A percentile compares a stretch with the other conserved stretches of the same genome.
These are phyloP conservation scores for Prenolepis imparis DNA, from an alignment of 2,888 invertebrate species.

Conservation along the genomic window DNA sequence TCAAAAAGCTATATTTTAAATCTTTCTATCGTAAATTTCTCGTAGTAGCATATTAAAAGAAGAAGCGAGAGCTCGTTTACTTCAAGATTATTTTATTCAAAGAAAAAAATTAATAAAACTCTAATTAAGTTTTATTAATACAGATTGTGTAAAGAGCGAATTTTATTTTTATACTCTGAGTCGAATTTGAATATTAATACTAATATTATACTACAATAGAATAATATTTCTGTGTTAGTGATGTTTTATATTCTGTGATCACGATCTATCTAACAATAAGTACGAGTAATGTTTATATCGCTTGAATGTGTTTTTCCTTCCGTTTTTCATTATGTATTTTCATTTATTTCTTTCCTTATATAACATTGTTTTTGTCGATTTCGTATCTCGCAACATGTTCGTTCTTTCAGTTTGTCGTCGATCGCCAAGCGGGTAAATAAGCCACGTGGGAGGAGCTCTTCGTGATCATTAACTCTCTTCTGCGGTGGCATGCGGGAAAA, in stretches of 20 bases:
- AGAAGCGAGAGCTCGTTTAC: not conserved
- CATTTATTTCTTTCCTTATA: not conserved
- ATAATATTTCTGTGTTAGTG: not conserved
- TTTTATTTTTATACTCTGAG: not conserved
- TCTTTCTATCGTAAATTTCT: not conserved
- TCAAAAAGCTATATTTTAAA: not conserved
- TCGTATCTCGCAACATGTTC: conserved; percentile 40
- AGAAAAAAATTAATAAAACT: not conserved
- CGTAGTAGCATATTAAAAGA: not conserved
- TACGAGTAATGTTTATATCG: not conserved
- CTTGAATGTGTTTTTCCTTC: not conserved
- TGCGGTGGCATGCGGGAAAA: conserved; percentile 12
- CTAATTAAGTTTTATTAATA: not conserved
- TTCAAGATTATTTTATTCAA: conserved; percentile 4
- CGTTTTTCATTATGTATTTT: too few relatives aligned
- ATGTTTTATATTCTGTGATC: not conserved
- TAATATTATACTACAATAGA: not conserved
- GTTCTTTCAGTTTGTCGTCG: conserved; percentile 28
- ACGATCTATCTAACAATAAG: not conserved
- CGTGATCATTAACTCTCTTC: conserved; percentile 40
- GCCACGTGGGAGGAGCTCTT: conserved; percentile 40
- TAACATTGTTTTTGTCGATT: not conserved
- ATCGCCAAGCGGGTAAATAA: conserved; percentile 25
- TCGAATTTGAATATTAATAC: too few relatives aligned
- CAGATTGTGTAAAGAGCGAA: not conserved